Evolutionary conservation across 2,888 invertebrate species (phyloP).

Genomic region (Priocnemis perturbator): DNA sequence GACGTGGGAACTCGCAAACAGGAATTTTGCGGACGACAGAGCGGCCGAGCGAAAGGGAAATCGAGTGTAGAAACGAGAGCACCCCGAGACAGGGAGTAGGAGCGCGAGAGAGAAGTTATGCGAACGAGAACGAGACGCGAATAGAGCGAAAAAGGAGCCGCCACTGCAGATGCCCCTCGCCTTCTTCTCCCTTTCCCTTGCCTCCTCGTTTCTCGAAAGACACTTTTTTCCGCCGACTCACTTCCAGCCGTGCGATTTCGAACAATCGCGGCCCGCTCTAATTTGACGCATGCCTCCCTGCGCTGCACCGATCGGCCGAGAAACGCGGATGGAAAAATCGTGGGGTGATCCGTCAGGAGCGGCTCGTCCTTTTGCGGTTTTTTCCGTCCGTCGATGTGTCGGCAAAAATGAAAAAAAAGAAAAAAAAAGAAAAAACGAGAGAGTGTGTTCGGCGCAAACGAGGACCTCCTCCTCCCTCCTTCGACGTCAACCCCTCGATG

Average conservation of each 20-base stretch:
- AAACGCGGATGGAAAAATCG: conserved; percentile 31
- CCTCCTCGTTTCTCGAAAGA: conserved; percentile 6
- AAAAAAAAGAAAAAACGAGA: too few species aligned
- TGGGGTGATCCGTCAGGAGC: conserved; percentile 24
- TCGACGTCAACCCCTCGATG: too few species aligned
- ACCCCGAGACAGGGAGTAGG: too few species aligned
- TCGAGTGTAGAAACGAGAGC: not conserved
- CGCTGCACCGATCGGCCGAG: not conserved
- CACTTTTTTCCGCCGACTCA: conserved; percentile 45
- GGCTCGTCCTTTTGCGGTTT: conserved; percentile 40
- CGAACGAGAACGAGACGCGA: conserved; percentile 1
- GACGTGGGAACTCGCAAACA: conserved; percentile 57
- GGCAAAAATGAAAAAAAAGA: conserved; percentile 10
- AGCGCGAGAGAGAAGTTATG: not conserved
- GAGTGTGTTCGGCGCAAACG: conserved; percentile 15
- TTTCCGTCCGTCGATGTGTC: conserved; percentile 14
- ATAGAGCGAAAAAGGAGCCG: conserved; percentile 3
- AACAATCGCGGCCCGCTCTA: conserved; percentile 61
- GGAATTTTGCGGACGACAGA: conserved; percentile 38
- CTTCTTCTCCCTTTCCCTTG: conserved; percentile 14
- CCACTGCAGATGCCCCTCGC: conserved; percentile 23
- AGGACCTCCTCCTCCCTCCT: too few species aligned
- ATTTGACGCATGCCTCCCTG: conserved; percentile 48
- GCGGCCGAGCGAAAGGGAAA: conserved; percentile 8
- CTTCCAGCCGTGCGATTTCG: conserved; percentile 59